Evolutionary conservation across 2,113 vertebrate species (phyloP).

Genomic region (Mustelus asterias): DNA sequence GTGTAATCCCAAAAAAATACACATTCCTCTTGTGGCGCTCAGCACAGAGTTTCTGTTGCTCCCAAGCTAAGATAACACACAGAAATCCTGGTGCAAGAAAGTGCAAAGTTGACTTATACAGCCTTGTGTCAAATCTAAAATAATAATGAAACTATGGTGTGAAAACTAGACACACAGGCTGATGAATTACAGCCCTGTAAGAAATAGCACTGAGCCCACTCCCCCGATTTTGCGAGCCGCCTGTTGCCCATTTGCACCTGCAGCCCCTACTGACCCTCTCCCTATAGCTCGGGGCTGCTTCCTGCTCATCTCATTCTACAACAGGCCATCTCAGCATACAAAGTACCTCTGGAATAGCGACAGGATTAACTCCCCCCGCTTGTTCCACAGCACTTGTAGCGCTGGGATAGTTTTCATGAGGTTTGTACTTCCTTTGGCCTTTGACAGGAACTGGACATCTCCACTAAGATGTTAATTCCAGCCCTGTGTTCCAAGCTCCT

Average conservation of each 20-base stretch:
- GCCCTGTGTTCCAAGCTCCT: background rate
- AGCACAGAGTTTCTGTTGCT: background rate
- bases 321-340: background rate
- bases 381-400: background rate
- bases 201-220: background rate
- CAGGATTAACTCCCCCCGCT: slow-evolving; percentile 6
- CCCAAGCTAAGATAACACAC: background rate
- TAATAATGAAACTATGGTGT: background rate
- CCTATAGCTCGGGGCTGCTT: background rate
- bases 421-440: slow-evolving; percentile 9
- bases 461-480: background rate
- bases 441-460: slow-evolving; percentile 12
- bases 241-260: background rate
- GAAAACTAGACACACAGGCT: background rate
- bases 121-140: background rate
- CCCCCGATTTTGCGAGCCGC: background rate
- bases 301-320: background rate
- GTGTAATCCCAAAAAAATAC: background rate
- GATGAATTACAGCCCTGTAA: background rate
- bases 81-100: background rate
- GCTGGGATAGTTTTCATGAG: background rate
- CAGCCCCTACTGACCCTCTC: background rate
- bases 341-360: background rate
- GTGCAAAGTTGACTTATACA: background rate
- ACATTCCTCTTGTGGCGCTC: background rate